Evolutionary conservation across 2,113 vertebrate genomes (phyloP).

Genomic region (Myxocyprinus asiaticus): DNA sequence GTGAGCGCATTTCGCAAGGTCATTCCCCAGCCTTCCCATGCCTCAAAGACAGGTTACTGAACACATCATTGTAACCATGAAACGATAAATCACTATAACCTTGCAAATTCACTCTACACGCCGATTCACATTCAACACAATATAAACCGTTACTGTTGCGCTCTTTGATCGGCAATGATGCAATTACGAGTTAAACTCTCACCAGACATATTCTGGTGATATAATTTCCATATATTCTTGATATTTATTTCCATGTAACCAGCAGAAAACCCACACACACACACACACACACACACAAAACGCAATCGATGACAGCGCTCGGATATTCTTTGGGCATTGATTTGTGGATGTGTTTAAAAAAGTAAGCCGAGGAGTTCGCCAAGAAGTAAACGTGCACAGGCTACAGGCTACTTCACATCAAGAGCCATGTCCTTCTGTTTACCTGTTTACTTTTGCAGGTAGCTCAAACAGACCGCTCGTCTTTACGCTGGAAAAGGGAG

Average conservation of each 20-base stretch:
- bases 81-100: constrained; percentile 21
- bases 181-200: background rate
- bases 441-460: constrained; percentile 94
- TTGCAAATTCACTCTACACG: background rate
- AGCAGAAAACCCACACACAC: background rate
- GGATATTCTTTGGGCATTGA: constrained; percentile 58
- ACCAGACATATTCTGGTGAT: background rate
- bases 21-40: constrained; percentile 66
- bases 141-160: background rate
- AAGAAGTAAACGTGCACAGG: constrained; percentile 79
- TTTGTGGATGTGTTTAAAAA: constrained; percentile 78
- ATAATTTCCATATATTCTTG: too few relatives aligned
- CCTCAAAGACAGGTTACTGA: constrained; percentile 63
- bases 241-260: background rate
- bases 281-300: too few relatives aligned
- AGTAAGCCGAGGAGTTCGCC: constrained; percentile 72
- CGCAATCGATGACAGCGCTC: constrained; percentile 9
- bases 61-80: constrained; percentile 18
- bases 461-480: constrained; percentile 76
- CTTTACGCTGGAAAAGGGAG: constrained; percentile 60
- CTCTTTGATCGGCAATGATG: background rate
- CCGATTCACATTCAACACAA: background rate
- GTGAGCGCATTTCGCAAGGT: constrained; percentile 67
- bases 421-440: constrained; percentile 85
- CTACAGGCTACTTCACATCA: constrained; percentile 84